Evolutionary conservation across 2,797 vertebrate genomes (phyloP), one percentile per base, ranked within the genome.

Genomic region (Cossypha niveicapilla): DNA sequence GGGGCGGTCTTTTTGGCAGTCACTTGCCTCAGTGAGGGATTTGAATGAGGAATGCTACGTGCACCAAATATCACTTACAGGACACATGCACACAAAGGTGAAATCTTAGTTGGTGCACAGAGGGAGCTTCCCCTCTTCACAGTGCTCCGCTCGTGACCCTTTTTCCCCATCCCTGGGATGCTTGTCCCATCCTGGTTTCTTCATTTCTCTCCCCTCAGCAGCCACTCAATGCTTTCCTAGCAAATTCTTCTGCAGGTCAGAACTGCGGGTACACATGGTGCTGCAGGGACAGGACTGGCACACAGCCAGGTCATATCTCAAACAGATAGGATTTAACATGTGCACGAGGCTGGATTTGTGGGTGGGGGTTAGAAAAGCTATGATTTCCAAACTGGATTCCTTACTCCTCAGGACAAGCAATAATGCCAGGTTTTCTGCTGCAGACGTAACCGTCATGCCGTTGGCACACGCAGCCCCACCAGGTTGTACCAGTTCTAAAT

Each of bases 401-500:
- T 88, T 90, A 58, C n/a, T 89, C 39, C 78, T 93, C 91, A 83
- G 95, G 96, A 95, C 94, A 95, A 93, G 87, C 68, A 61, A 50
- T 3, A 53, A 87, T 91, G 92, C 72, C 94, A 91, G 92, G 50
- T 93, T 96, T 94, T 94, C 82, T 95, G 79, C 85, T 92, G 91
- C 81, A 91, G 91, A 94, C 1, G 0, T 67, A 82, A 91, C 86
- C 19, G 0, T 84, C 72, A 75, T 51, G 47, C 44, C 11, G 7
- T 92, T 92, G 92, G 91, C 90, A 94, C 56, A 68, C 81, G 88
- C 73, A 94, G 73, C 66, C 48, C 63, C 60, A 15, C 83, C 90
- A 92, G 92, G 94, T 94, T 94, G 93, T 82, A 94, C 56, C 48
- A 63, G 80, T 42, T 94, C 86, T 94, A 93, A 93, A 88, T 95